Base-by-base conservation (phyloP, 2,797 vertebrate species). In the Dromococcyx pavoninus region DNA sequence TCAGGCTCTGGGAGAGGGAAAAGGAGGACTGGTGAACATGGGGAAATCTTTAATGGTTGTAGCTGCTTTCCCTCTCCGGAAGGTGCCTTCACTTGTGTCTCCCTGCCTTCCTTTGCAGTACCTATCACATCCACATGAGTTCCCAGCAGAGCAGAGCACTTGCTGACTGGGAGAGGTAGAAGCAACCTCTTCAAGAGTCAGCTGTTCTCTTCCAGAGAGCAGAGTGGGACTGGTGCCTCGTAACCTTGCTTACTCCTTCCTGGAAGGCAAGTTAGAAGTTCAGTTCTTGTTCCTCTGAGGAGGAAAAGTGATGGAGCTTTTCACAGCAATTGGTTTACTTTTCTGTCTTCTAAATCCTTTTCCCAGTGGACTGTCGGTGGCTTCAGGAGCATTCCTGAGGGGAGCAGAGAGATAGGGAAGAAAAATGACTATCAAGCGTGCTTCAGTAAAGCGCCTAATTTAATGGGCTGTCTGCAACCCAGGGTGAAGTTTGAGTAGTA, bases 11-110 rank as follows among this genome's bases (percentile, higher is more conserved):
- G 22, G 51, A 57, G n/a, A 43, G 60, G 67, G 7, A 9, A 10
- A 25, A 3, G n/a, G 56, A 58, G 77, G 44, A 5, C 3, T 5
- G 18, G 5, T 15, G 37, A 24, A 10, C 7, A 9, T 0, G 3
- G 27, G 46, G 25, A 17, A 37, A 2, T 30, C 44, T 27, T 10
- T 27, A 14, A 18, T 1, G 3, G 17, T 62, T 58, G 3, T 0
- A 41, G 30, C 62, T 62, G 71, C 51, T 30, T 30, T 48, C 5
- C 30, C 3, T 66, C 43, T 76, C 1, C 0, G 0, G 39, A 57
- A n/a, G 3, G 10, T 17, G 4, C n/a, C 57, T 17, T 46, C 28
- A 2, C 19, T n/a, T 10, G 13, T 7, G 19, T 23, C 70, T n/a
- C 48, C 28, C 80, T 51, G 1, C 71, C 44, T 69, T 15, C 58